These are phyloP conservation scores for Smittia sp. DNA, from an alignment of 2,888 invertebrate species.

Conservation along the genomic window DNA sequence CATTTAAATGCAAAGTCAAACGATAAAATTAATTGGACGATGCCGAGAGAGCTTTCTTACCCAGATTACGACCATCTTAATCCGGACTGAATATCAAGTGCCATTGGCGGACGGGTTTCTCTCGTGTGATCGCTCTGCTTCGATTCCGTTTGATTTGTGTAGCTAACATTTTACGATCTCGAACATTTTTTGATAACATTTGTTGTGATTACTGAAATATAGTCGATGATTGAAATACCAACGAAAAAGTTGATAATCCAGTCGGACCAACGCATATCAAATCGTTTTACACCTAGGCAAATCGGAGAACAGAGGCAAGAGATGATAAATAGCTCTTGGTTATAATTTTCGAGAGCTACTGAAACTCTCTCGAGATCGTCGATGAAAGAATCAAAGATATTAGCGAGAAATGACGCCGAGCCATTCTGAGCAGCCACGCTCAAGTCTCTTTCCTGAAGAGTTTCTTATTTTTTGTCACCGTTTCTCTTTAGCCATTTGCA, in stretches of 20 bases:
- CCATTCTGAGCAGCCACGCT: background rate
- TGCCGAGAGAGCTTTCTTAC: background rate
- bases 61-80: background rate
- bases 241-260: background rate
- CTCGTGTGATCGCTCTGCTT: no score
- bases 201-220: background rate
- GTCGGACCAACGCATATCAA: background rate
- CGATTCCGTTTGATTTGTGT: background rate
- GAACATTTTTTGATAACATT: background rate
- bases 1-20: background rate
- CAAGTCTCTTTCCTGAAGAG: background rate
- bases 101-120: background rate
- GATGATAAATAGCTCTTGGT: background rate
- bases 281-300: background rate
- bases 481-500: conserved; percentile 6
- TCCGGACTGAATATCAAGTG: conserved; percentile 8
- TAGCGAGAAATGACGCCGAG: background rate
- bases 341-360: background rate
- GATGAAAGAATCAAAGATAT: background rate
- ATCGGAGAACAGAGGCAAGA: no score
- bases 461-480: background rate
- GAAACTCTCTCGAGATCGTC: background rate
- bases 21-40: background rate
- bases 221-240: no score
- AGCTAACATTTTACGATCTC: background rate